Evolutionary conservation across 1,140 invertebrate species (phyloP), one percentile per base, ranked within the genome.

Genomic region (Drosophila arawakana): DNA sequence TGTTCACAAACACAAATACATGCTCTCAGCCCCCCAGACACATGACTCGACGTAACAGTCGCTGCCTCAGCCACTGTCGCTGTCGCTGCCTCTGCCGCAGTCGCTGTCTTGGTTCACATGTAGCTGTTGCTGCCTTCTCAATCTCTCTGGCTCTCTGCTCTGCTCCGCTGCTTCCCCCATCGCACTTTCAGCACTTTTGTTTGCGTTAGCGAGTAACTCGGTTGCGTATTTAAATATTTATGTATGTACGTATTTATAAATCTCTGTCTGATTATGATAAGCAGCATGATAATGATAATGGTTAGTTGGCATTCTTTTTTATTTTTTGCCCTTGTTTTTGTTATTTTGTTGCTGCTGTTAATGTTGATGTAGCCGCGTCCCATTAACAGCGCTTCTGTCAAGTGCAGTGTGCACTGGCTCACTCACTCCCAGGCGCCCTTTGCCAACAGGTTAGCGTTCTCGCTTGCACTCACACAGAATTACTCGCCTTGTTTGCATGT

Each of bases 141-240:
- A n/a, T 15, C 37, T 34, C 10, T 21, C 39, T 25, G 8, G 25
- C n/a, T 8, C 15, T 7, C 34, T 21, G 18, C 18, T 21, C 18
- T 21, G 18, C 18, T 21, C 18, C 18, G 41, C 46, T 5, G 10
- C 13, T 55, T 39, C 46, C 50, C 11, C n/a, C 25, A 30, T 3
- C 25, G 25, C 25, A 11, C 44, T 13, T 30, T 61, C 52, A 47
- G 58, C 58, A 30, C 18, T 60, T 83, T 70, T 88, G 68, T 88
- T 86, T 88, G 80, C 62, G 60, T 73, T 69, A 47, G 37, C 83
- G 78, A 71, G 80, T 88, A 89, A 88, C 84, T 80, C 63, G 77
- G 80, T 65, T 88, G 84, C 84, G 84, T 88, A 89, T 88, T 89
- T 89, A 88, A 88, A 88, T 88, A 88, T 88, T 88, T 88, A 88